Conservation (phyloP, 2,113 vertebrate species). For the Prinia subflava region DNA sequence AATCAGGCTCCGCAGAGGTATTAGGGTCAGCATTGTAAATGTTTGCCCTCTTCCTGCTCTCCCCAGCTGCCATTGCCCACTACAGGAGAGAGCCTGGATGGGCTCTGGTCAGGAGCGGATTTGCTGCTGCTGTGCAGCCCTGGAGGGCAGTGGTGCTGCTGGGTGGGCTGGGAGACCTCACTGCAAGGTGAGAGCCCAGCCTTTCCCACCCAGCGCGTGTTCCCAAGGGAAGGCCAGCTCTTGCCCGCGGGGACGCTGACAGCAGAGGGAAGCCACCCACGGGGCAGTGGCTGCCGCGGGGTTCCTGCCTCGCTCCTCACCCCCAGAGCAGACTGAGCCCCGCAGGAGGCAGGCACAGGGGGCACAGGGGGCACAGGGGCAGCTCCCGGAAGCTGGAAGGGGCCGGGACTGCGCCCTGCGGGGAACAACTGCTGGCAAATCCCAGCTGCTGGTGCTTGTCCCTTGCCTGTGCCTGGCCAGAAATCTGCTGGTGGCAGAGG, state of each 20-base stretch:
- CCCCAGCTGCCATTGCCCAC: neutral
- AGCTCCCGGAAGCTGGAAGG: neutral
- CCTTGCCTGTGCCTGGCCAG: neutral
- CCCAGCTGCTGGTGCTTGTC: neutral
- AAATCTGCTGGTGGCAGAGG: accelerated
- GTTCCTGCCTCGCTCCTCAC: neutral
- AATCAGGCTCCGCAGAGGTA: neutral
- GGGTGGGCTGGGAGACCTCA: neutral
- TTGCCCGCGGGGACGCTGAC: neutral
- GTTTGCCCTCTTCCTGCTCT: neutral
- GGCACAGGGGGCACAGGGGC: neutral
- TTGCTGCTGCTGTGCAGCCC: neutral
- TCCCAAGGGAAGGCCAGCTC: neutral
- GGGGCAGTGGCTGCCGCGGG: accelerated
- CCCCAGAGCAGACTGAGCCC: accelerated
- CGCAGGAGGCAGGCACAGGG: accelerated
- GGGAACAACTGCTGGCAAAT: neutral
- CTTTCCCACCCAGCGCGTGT: neutral
- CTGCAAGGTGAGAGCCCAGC: accelerated
- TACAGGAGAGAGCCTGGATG: neutral
- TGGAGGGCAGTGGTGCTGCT: neutral
- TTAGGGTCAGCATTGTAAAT: neutral
- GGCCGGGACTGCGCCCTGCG: accelerated
- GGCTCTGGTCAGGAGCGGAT: neutral
- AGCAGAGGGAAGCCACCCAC: neutral